Evolutionary conservation across 2,113 vertebrate genomes (phyloP), one percentile per base, ranked within the genome.

Genomic region (Thryonomys swinderianus): DNA sequence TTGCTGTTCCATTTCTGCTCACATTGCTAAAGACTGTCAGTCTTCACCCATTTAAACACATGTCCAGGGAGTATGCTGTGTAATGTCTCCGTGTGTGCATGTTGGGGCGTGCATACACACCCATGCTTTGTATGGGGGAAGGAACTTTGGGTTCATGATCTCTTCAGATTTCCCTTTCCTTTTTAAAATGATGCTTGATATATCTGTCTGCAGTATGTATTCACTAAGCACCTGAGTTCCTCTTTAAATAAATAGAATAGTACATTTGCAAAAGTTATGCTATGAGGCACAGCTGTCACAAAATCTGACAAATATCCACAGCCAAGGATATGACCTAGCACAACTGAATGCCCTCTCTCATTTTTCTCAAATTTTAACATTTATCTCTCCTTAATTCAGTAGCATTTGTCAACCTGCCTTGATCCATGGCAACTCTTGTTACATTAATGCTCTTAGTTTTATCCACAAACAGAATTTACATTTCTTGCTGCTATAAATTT

Each of bases 281-380:
- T 21, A 66, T 62, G 37, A 96, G 42, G 17, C 67, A 86, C n/a
- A 95, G 57, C 67, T 96, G 85, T 91, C 96, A 95, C 55, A 89
- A 81, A 7, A 94, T 62, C 79, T 96, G 88, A 97, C 67, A 96
- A 88, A 97, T 95, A 76, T 37, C 53, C 45, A 85, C 34, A 88
- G 85, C n/a, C 96, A 96, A 97, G 95, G 91, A 93, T 88, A 95
- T 95, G 82, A 95, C 94, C 85, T 91, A 92, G 90, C 57, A 95
- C 88, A 62, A 90, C 67, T 48, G 76, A 95, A 95, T 85, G 8
- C 4, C 82, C 61, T 55, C 48, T 71, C 57, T 96, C 40, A 80
- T 82, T 94, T 93, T 96, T 90, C 71, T 95, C 90, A 88, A 76
- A 85, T 88, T 94, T 96, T 91, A 91, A 32, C 53, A 93, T 92